A percentile compares a stretch with the other conserved stretches of the same genome.
These are phyloP conservation scores for Balanococcus diminutus DNA, from an alignment of 2,888 invertebrate species.

Conservation along the genomic window DNA sequence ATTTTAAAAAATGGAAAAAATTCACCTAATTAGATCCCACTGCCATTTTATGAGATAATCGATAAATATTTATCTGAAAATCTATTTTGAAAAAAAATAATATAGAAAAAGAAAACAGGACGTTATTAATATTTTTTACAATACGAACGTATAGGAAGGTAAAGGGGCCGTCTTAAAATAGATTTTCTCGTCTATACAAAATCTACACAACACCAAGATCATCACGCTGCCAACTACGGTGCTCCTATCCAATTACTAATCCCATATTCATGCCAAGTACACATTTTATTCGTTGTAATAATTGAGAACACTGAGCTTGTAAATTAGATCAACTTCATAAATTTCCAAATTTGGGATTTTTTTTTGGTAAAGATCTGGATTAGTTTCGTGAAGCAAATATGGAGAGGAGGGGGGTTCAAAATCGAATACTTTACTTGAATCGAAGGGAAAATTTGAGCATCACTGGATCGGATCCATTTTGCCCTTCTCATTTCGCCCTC, in stretches of 20 bases:
- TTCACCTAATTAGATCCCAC: not conserved
- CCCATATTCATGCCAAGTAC: conserved; percentile 23
- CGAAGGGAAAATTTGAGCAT: too few species aligned
- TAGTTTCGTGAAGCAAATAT: not conserved
- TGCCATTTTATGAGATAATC: not conserved
- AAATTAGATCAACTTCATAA: not conserved
- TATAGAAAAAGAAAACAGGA: not conserved
- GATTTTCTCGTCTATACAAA: not conserved
- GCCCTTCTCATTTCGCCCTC: too few species aligned
- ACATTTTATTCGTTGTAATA: conserved; percentile 4
- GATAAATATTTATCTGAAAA: not conserved
- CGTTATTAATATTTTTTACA: conserved; percentile 22
- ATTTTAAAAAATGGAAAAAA: not conserved
- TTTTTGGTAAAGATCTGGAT: not conserved
- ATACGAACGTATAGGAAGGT: not conserved
- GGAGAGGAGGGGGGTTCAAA: not conserved
- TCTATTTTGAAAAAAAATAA: not conserved
- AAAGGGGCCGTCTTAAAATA: conserved; percentile 16
- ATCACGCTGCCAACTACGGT: conserved; percentile 24
- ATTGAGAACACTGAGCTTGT: not conserved
- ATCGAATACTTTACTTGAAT: not conserved
- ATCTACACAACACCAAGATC: conserved; percentile 12
- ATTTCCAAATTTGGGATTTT: not conserved
- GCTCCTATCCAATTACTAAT: conserved; percentile 26
- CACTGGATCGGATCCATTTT: too few species aligned